Base-by-base conservation (phyloP, 1,140 invertebrate species). In the Trissolcus basalis region DNA sequence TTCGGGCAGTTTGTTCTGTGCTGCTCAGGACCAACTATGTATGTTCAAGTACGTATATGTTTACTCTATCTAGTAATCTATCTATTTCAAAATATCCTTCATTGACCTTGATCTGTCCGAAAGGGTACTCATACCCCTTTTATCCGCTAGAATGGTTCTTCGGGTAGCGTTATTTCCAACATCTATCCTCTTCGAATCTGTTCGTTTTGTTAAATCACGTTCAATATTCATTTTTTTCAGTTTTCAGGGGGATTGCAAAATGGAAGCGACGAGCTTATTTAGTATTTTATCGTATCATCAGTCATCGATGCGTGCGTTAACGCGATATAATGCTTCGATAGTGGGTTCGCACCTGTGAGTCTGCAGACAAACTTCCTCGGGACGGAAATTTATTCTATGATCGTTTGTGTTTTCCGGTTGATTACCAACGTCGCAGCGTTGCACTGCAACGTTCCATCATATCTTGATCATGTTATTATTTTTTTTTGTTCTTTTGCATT, bases 31-130 rank as follows among this genome's bases (percentile, higher is more conserved):
- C 64, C 65, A 65, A 63, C 67, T 80, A 80, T 77, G 50, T 63
- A 77, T 74, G 61, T 73, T 67, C 72, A 78, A 68, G 67, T 80
- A 80, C 58, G 60, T 75, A 75, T 78, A 80, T 69, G 56, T 74
- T n/a, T 77, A 72, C 44, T 69, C 55, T 77, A 80, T 67, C 73
- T 76, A 75, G 71, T 69, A 68, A 59, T 72, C 71, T 79, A 72
- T 64, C 71, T 75, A 79, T 79, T 75, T 79, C 71, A 79, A 79
- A 79, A 79, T 75, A 79, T 79, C 71, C 61, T 58, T 64, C 58
- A 69, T 44, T 58, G 53, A 71, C 67, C 72, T 68, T 59, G 69
- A 78, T 61, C 16, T 45, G 14, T 56, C 36, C 67, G 67, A 69
- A 70, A 35, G 10, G 8, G 48, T 4, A 47, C 67, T 51, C 63